These are phyloP conservation scores for Fregetta grallaria DNA, from an alignment of 2,113 vertebrate genomes.

Conservation along the genomic window DNA sequence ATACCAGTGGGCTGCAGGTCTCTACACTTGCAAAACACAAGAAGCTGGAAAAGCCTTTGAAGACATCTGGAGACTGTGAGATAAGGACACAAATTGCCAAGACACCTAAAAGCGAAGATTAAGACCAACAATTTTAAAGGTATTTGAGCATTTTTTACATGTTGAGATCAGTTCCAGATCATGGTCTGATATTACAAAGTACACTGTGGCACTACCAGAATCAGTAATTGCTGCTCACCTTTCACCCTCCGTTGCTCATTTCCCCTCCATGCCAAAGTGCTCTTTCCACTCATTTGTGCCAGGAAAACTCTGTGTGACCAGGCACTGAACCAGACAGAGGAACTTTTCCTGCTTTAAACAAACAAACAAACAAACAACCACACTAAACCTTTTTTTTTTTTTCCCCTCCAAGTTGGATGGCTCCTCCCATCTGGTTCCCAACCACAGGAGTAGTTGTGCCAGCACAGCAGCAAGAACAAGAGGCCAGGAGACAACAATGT, in stretches of 20 bases:
- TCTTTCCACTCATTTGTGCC: slow-evolving; percentile 19
- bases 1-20: background rate
- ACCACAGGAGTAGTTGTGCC: background rate
- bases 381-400: background rate
- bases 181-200: background rate
- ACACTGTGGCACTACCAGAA: background rate
- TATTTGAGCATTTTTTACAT: background rate
- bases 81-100: background rate
- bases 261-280: slow-evolving; percentile 5
- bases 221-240: slow-evolving; percentile 42
- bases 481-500: background rate
- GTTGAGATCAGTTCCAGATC: background rate
- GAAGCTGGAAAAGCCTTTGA: background rate
- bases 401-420: background rate
- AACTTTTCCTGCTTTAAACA: slow-evolving; percentile 45
- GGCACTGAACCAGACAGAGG: background rate
- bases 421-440: slow-evolving; percentile 27
- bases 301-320: background rate
- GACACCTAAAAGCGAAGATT: background rate
- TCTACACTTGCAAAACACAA: background rate
- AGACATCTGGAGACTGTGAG: background rate
- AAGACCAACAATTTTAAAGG: background rate
- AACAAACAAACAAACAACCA: background rate
- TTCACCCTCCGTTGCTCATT: background rate
- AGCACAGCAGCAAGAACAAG: background rate